phyloP scores from a whole-genome alignment of 2,113 vertebrate species.

The Apteryx mantelli region DNA sequence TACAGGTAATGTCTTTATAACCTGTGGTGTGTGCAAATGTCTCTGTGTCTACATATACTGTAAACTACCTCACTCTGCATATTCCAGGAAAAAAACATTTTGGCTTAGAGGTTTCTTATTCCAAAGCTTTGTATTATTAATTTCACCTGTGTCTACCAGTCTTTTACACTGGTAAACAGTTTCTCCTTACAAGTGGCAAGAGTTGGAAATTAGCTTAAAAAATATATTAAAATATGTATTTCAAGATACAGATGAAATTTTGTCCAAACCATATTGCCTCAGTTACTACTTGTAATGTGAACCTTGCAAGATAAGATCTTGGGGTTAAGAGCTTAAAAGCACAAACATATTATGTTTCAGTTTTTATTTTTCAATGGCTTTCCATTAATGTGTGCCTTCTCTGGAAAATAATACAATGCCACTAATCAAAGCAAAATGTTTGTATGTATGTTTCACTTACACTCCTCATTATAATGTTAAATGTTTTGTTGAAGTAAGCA shows the following conservation, averaged over 20 bases:
- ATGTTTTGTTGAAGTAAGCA: slow-evolving; percentile 34
- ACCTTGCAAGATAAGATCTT: neutral
- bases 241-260: neutral
- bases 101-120: slow-evolving; percentile 38
- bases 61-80: slow-evolving; percentile 77
- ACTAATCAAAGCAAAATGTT: slow-evolving; percentile 32
- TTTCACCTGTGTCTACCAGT: neutral
- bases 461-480: neutral
- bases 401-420: slow-evolving; percentile 35
- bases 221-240: neutral
- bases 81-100: slow-evolving; percentile 35
- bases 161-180: neutral
- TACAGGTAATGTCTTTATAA: neutral
- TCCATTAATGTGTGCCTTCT: neutral
- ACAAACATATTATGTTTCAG: neutral
- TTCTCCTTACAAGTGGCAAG: neutral
- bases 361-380: slow-evolving; percentile 14
- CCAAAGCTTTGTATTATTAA: slow-evolving; percentile 22
- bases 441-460: neutral
- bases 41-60: neutral
- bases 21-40: neutral
- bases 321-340: neutral
- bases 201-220: slow-evolving; percentile 32
- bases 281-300: neutral
- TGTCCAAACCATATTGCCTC: neutral